Conservation (phyloP, 2,888 invertebrate species). For the Xestia xanthographa region DNA sequence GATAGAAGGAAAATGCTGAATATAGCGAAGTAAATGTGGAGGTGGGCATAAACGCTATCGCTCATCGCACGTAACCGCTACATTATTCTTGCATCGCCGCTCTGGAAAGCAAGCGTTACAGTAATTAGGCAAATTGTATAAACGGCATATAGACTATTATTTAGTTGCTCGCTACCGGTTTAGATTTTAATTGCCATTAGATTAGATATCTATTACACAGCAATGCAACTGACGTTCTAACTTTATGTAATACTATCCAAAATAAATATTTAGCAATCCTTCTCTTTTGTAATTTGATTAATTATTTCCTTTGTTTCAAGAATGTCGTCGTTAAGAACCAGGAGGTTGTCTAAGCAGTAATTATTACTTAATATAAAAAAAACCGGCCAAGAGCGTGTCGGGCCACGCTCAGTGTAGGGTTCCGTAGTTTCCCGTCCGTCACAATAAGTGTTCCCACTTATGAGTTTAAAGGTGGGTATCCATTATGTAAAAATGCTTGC, state of each 20-base stretch:
- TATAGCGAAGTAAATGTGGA: background rate
- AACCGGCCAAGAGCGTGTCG: no score
- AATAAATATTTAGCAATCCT: slow-evolving; percentile 69
- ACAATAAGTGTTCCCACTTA: no score
- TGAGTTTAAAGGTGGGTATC: no score
- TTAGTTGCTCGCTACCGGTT: slow-evolving; percentile 77
- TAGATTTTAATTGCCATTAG: slow-evolving; percentile 80
- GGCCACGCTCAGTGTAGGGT: no score
- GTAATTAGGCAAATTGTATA: slow-evolving; percentile 85
- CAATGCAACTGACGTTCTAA: slow-evolving; percentile 72
- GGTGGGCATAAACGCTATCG: slow-evolving; percentile 39
- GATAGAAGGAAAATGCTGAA: background rate
- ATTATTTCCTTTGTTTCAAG: slow-evolving; percentile 58
- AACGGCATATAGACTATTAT: slow-evolving; percentile 81
- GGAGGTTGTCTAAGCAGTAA: slow-evolving; percentile 49
- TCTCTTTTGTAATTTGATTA: slow-evolving; percentile 55
- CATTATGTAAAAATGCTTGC: no score
- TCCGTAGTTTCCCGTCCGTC: no score
- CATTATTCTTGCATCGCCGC: slow-evolving; percentile 75
- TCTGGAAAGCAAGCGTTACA: slow-evolving; percentile 81
- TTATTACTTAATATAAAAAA: slow-evolving; percentile 37
- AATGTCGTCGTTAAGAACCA: slow-evolving; percentile 37
- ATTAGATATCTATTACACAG: slow-evolving; percentile 73
- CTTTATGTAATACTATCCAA: slow-evolving; percentile 71
- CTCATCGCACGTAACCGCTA: slow-evolving; percentile 38